Evolutionary conservation across 2,113 vertebrate genomes (phyloP).

Genomic region (Psammodynastes pulverulentus): DNA sequence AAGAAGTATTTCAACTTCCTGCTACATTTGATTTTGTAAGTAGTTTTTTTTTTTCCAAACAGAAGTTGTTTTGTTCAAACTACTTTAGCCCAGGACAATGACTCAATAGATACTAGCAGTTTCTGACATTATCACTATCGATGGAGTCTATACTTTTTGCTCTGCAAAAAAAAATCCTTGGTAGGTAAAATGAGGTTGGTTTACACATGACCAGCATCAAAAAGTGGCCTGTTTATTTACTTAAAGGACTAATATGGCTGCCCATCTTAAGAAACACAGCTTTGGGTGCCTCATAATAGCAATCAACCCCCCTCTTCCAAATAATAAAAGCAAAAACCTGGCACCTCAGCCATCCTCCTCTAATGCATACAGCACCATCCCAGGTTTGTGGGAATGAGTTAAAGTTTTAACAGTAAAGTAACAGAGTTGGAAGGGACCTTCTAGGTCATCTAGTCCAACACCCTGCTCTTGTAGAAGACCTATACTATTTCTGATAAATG

Average conservation of each 20-base stretch:
- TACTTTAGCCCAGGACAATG: background rate
- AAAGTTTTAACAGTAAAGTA: background rate
- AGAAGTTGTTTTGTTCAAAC: background rate
- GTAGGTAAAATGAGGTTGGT: background rate
- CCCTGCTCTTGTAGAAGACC: background rate
- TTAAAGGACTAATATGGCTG: background rate
- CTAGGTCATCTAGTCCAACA: background rate
- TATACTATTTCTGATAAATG: background rate
- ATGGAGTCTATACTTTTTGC: background rate
- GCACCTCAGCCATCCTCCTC: background rate
- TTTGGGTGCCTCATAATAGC: background rate
- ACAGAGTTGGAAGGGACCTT: background rate
- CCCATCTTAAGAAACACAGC: background rate
- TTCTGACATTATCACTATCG: background rate
- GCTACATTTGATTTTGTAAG: background rate
- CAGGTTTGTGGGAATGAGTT: background rate
- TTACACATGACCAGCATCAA: background rate
- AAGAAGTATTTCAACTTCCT: background rate
- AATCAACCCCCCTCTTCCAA: background rate
- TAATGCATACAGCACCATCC: background rate
- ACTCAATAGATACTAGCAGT: background rate
- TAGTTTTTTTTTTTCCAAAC: background rate
- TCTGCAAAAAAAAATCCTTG: background rate
- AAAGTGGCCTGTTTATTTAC: background rate
- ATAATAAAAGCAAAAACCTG: background rate